Base-by-base conservation (phyloP, 2,888 invertebrate genomes). In the Gymnosoma rotundatum region DNA sequence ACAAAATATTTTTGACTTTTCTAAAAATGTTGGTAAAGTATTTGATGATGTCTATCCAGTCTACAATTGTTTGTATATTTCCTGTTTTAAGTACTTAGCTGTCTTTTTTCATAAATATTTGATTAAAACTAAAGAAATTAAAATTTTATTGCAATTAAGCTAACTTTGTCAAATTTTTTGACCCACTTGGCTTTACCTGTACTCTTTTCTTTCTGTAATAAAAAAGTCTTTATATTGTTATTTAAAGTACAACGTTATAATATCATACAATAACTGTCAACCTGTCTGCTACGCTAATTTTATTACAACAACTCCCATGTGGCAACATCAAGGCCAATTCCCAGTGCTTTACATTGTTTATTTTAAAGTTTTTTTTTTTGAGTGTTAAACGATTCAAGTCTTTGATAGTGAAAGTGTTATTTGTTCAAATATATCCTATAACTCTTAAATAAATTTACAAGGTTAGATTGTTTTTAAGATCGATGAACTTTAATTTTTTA, bases 401-500 rank as follows among this genome's bases (percentile, higher is more conserved):
- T 25, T 52, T 18, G 2, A 32, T 45, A 75, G 56, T 56, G 74
- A 75, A 75, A 75, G 64, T 64, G 45, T 74, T 20, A 38, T 36
- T 63, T 38, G 32, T 32, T 54, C 5, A 56, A 12, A 42, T 60
- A 20, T 16, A 69, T 78, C 45, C 42, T 21, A 45, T 61, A 67
- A 60, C 25, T 16, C 61, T 25, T n/a, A 14, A 78, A 32, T 4
- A 67, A 10, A 45, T 12, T 56, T 45, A 56, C 63, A 78, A 78
- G 78, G 78, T 78, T 70, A 70, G 48, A 54, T 56, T 12, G 12
- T 25, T 50, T 36, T 69, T 69, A 32, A 61, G 76, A 61, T 25
- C 69, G 60, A 42, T 61, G 76, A 69, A 78, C 76, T 52, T 18
- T 52, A 21, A n/a, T 9, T 14, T n/a, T 38, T 10, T 20, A 25